Evolutionary conservation across 2,113 vertebrate species (phyloP), one percentile per base, ranked within the genome.

Genomic region (Anhinga anhinga): DNA sequence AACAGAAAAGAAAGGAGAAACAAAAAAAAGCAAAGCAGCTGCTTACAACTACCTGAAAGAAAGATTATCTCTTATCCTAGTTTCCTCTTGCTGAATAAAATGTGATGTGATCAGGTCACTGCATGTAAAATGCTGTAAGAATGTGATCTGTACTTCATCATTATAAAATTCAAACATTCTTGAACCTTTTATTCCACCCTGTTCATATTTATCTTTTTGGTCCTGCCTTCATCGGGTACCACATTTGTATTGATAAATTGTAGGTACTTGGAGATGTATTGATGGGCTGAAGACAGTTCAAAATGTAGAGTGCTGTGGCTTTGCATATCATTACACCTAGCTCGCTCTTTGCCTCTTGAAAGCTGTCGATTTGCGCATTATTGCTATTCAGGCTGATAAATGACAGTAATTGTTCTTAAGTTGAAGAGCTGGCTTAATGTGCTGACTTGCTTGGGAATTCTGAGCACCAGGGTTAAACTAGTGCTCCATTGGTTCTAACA

Each of bases 381-480:
- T 98, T 98, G 98, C 98, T 98, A 98, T 98, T 98, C 98, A 97
- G 98, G 97, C 98, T 99, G 98, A 99, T 98, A 98, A 98, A 99
- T 98, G 98, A 98, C 98, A 98, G 98, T 98, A 98, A 98, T 98
- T 98, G 98, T 98, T 98, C 98, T 98, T 98, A 98, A 98, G 98
- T 98, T 98, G 98, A 98, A 98, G 98, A 98, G 98, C 98, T 97
- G 97, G 97, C 98, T 98, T 98, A 98, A 98, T 98, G 97, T 98
- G 98, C 98, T 98, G 98, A 98, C 98, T 98, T 98, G 98, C 98
- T 98, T 98, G 97, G 98, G 98, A 98, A 98, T 98, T 98, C 94
- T 97, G 94, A 98, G 97, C 98, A 94, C 96, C 80, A 83, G 98
- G 98, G 98, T 98, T 98, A 98, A 98, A 98, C 98, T 97, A 90